These are phyloP conservation scores for Myxocyprinus asiaticus DNA, from an alignment of 2,113 vertebrate species.

Conservation along the genomic window DNA sequence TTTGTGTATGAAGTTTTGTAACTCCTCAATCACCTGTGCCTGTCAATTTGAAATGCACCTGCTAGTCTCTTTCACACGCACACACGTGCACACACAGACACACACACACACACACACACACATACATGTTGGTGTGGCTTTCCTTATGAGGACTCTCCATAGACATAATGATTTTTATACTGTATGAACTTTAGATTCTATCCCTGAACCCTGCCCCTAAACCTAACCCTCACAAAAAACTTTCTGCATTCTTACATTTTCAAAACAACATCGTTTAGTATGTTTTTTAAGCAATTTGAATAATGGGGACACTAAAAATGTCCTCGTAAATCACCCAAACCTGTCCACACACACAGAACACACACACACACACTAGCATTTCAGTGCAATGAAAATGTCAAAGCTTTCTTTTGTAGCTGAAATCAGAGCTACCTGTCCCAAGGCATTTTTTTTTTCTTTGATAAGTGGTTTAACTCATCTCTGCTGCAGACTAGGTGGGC, in stretches of 20 bases:
- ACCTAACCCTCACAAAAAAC: too few relatives aligned
- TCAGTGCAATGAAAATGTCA: constrained; percentile 27
- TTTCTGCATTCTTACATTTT: too few relatives aligned
- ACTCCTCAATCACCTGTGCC: constrained; percentile 27
- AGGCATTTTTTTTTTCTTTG: constrained; percentile 15
- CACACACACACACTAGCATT: not conserved
- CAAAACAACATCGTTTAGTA: too few relatives aligned
- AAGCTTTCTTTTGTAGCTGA: constrained; percentile 1
- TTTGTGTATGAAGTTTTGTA: not conserved
- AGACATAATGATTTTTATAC: too few relatives aligned
- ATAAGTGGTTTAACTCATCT: constrained; percentile 3
- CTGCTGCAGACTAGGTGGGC: not conserved
- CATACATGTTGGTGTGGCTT: too few relatives aligned
- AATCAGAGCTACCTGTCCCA: constrained; percentile 10
- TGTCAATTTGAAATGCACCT: constrained; percentile 36
- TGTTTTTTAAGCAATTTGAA: too few relatives aligned
- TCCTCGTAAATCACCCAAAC: not conserved
- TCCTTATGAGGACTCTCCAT: too few relatives aligned
- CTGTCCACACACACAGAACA: too few relatives aligned
- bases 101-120: constrained; percentile 22
- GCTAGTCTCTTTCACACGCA: constrained; percentile 8
- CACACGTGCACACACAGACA: constrained; percentile 12
- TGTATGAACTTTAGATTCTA: too few relatives aligned
- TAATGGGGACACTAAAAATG: too few relatives aligned
- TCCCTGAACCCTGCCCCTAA: too few relatives aligned